Base-by-base conservation (phyloP, 2,888 invertebrate genomes). In the Hoplodrina blanda region DNA sequence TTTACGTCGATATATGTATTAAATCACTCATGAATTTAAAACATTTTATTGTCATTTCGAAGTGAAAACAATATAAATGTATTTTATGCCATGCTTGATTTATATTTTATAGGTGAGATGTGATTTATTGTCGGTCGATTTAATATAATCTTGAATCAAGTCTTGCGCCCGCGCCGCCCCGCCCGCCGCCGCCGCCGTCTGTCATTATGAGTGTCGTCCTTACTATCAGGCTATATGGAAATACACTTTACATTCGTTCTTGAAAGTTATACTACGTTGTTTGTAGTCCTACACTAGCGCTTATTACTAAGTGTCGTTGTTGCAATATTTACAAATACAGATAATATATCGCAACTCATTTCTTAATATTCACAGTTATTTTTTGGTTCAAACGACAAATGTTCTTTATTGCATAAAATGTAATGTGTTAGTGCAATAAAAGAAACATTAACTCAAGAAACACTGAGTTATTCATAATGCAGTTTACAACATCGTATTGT, bases 41-140 rank as follows among this genome's bases (percentile, higher is more conserved):
- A 87, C 88, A 91, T 94, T 95, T 95, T 94, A 95, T 93, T 92
- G 93, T 94, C 92, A 93, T 93, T 92, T 93, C 90, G 85, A 90
- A 93, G 93, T 93, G 94, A 94, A 95, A 96, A 95, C 95, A 95
- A 95, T 95, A 95, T 94, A 94, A 94, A 94, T 93, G 93, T 95
- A 90, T 94, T 95, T 95, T 95, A 93, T 93, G 94, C 92, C 93
- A 89, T 88, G 79, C 78, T 88, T 95, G 95, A 95, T 95, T 95
- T 96, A 96, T 95, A 91, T 91, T 94, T 95, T 95, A 94, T 94
- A 93, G 93, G 95, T 91, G 91, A 92, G 91, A 88, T 93, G 93
- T 95, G 94, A 96, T 95, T 94, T 95, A 96, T 92, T 88, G 87
- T 88, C 83, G 87, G 83, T 90, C 88, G 91, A 91, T 92, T 92